A percentile compares a stretch with the other conserved stretches of the same genome.
Evolutionary conservation across 2,797 vertebrate species (phyloP).

Genomic region (Paguma larvata): DNA sequence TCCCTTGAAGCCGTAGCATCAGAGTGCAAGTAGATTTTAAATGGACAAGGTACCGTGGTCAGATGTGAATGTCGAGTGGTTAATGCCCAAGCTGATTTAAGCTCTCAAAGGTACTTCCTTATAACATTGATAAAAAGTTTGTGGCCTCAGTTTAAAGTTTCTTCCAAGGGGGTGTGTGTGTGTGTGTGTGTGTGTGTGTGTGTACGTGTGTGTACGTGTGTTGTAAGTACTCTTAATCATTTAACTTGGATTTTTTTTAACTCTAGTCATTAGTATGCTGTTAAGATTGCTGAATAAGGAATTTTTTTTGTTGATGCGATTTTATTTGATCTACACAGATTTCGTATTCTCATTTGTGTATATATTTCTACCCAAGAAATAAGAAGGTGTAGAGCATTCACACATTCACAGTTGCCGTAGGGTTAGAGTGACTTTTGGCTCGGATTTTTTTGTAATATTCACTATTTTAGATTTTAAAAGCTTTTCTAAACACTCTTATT

Average conservation of each 20-base stretch:
- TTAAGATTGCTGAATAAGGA: background rate
- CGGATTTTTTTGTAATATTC: conserved; percentile 3
- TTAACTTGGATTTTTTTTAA: conserved; percentile 49
- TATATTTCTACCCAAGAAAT: conserved; percentile 6
- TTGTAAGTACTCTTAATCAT: background rate
- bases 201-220: background rate
- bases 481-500: conserved; percentile 21
- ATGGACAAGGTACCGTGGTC: background rate
- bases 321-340: conserved; percentile 43
- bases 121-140: conserved; percentile 46
- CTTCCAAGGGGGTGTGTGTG: background rate
- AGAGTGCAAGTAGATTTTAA: background rate
- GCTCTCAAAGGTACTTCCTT: conserved; percentile 21
- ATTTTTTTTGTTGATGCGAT: conserved; percentile 61
- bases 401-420: background rate
- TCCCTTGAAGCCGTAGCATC: background rate
- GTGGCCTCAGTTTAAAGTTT: background rate
- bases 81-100: conserved; percentile 11
- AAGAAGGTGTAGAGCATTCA: background rate
- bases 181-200: background rate
- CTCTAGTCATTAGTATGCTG: background rate
- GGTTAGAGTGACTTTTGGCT: background rate
- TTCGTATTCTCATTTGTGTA: conserved; percentile 22
- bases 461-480: conserved; percentile 26
- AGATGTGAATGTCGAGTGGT: background rate